Percentiles rank a stretch among this genome's conserved stretches.
Conservation (phyloP, 2,797 vertebrate genomes). For the Sternarchorhynchus goeldii region DNA sequence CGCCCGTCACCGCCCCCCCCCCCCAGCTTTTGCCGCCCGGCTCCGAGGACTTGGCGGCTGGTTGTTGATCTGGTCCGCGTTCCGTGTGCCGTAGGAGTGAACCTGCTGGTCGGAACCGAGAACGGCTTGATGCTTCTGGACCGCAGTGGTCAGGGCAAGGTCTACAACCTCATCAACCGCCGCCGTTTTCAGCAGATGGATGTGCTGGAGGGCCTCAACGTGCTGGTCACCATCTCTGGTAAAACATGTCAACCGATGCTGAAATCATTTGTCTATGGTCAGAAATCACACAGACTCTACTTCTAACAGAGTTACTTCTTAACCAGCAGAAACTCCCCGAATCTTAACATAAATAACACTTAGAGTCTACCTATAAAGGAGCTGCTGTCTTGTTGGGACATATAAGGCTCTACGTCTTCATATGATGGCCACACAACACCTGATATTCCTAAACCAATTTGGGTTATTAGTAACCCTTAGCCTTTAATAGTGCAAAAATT, state of each 20-base stretch:
- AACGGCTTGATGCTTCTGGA: slow-evolving; percentile 98
- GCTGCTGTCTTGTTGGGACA: too few species aligned
- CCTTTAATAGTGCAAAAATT: too few species aligned
- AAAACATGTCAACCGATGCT: neutral
- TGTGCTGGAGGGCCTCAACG: slow-evolving; percentile 95
- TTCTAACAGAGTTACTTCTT: too few species aligned
- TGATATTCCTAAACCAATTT: too few species aligned
- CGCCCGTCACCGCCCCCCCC: neutral
- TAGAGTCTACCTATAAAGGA: too few species aligned
- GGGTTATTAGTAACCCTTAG: too few species aligned
- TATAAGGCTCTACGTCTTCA: too few species aligned
- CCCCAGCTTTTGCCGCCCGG: neutral
- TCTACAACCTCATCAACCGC: slow-evolving; percentile 96
- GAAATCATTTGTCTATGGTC: too few species aligned
- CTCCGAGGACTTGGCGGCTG: neutral
- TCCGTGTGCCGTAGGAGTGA: slow-evolving; percentile 80
- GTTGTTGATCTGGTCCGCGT: slow-evolving; percentile 26
- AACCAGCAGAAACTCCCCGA: too few species aligned
- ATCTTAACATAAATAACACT: too few species aligned
- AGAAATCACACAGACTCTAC: too few species aligned
- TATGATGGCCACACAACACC: too few species aligned
- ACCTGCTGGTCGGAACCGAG: slow-evolving; percentile 95
- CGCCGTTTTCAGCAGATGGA: slow-evolving; percentile 99
- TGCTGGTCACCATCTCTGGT: slow-evolving; percentile 99
- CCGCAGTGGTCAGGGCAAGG: slow-evolving; percentile 95